Base-by-base conservation (phyloP, 1,140 invertebrate genomes). In the Brachionus manjavacas region DNA sequence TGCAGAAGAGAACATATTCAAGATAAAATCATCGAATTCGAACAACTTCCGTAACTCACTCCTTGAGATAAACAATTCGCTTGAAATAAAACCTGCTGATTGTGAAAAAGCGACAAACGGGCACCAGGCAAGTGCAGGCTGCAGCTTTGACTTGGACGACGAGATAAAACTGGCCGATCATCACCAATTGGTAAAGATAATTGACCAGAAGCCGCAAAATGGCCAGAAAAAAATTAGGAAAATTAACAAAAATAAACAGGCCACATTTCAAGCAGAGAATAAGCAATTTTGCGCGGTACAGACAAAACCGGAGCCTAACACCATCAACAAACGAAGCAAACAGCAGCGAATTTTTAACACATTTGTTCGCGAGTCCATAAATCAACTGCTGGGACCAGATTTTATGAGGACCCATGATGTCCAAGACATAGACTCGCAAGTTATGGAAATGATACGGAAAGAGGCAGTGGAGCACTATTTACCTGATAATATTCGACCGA, bases 391-490 rank as follows among this genome's bases (percentile, higher is more conserved):
- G 1, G 79, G 79, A 9, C 31, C 79, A 7, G 79, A 81, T 46
- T 81, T 81, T 81, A 81, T 81, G 79, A 60, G 79, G 39, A 81
- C 52, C 11, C 79, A 81, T 68, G 79, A 81, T 46, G 79, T 81
- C 0, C 79, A 81, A 64, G 79, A 81, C 41, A 81, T 81, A 31
- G 79, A 81, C 23, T 23, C 79, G n/a, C 52, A 81, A 25, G 52
- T 81, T 16, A 81, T 81, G 79, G 79, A 81, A 64, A 81, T 81
- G 79, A 81, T 81, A 16, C 28, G 64, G 66, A 68, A 81, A 43
- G 52, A 81, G 20, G 79, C 79, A 9, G 55, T 81, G 6, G 49
- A 81, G 23, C 35, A 81, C n/a, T 81, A 81, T 68, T 46, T 81
- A 46, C 79, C 79, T 14, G 79, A 81, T 25, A 81, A 81, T 46